A percentile compares a stretch with the other conserved stretches of the same genome.
Evolutionary conservation across 2,113 vertebrate genomes (phyloP).

Genomic region (Plecturocebus donacophilus): DNA sequence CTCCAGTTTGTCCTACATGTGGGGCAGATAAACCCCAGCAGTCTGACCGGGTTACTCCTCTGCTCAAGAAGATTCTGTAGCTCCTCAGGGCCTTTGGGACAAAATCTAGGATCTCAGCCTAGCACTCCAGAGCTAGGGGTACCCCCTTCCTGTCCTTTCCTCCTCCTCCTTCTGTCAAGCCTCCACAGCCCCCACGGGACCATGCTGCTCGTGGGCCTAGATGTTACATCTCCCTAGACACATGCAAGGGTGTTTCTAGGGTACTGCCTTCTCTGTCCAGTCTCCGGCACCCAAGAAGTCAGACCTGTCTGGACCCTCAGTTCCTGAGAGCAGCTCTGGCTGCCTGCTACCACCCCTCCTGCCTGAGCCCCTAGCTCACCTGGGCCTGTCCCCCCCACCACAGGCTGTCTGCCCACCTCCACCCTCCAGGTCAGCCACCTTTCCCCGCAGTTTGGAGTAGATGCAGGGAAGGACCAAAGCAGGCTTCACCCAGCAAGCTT

Average conservation of each 20-base stretch:
- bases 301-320: background rate
- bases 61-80: background rate
- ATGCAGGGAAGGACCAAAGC: background rate
- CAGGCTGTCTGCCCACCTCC: no score
- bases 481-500: background rate
- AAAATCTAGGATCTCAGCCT: background rate
- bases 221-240: background rate
- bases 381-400: no score
- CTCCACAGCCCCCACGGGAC: background rate
- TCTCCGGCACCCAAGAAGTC: background rate
- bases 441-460: background rate
- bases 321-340: background rate
- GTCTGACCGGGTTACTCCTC: background rate
- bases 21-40: background rate
- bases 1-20: background rate
- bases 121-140: background rate
- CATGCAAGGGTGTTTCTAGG: background rate
- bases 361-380: background rate
- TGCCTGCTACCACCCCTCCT: background rate
- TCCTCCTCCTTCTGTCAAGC: background rate
- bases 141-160: background rate
- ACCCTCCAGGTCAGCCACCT: no score
- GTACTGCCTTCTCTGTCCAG: background rate
- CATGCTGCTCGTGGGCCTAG: background rate
- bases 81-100: background rate